Percentiles rank a stretch among this genome's conserved stretches.
These are phyloP conservation scores for Drosophila sordidula DNA, from an alignment of 2,888 invertebrate species.

Conservation along the genomic window DNA sequence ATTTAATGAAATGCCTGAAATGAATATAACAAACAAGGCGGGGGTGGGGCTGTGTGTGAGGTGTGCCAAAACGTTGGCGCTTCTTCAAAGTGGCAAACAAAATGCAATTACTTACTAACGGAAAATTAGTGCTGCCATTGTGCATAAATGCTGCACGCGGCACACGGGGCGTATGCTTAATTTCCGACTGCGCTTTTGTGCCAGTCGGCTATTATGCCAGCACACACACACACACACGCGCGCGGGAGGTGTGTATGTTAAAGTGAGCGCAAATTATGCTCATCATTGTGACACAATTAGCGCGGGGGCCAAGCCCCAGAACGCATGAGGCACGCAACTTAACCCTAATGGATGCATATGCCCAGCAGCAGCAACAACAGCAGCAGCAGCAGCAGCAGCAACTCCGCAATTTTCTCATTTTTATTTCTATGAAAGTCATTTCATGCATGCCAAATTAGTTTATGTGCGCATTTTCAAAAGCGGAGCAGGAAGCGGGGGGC, in stretches of 20 bases:
- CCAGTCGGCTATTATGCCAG: too few species aligned
- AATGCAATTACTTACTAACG: slow-evolving; percentile 80
- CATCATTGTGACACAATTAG: slow-evolving; percentile 80
- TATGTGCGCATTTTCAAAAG: slow-evolving; percentile 75
- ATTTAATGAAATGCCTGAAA: slow-evolving; percentile 58
- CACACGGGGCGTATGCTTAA: slow-evolving; percentile 72
- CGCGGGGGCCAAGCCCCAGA: slow-evolving; percentile 29
- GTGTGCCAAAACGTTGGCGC: slow-evolving; percentile 5
- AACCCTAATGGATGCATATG: slow-evolving; percentile 72
- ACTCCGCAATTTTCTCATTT: slow-evolving; percentile 70
- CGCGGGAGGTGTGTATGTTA: slow-evolving; percentile 1
- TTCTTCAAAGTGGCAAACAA: slow-evolving; percentile 46
- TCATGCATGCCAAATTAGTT: slow-evolving; percentile 79
- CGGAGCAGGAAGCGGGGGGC: slow-evolving; percentile 10
- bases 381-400: slow-evolving; percentile 17
- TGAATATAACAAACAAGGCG: slow-evolving; percentile 8
- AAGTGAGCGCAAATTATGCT: slow-evolving; percentile 72
- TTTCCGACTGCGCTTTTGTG: slow-evolving; percentile 54
- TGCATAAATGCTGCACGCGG: slow-evolving; percentile 38
- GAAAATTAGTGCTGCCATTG: slow-evolving; percentile 72
- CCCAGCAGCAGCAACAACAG: neutral
- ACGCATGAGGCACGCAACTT: slow-evolving; percentile 51
- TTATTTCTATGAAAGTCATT: slow-evolving; percentile 67
- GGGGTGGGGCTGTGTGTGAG: neutral
- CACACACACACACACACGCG: too few species aligned